phyloP scores from a whole-genome alignment of 2,888 invertebrate genomes.

The Drosophila sordidapex region DNA sequence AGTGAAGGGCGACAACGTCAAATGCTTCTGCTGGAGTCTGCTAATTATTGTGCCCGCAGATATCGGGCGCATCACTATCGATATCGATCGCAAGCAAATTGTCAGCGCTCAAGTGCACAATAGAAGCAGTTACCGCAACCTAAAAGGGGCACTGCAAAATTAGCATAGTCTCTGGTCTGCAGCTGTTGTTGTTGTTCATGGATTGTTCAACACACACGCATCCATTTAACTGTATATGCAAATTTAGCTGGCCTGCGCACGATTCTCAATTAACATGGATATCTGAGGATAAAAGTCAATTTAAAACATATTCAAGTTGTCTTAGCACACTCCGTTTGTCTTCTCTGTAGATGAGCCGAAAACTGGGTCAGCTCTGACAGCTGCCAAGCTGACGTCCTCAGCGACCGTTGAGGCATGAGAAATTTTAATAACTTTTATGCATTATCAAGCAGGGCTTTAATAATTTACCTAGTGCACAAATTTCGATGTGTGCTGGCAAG shows the following conservation, averaged over 20 bases:
- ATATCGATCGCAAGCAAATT: too few relatives aligned
- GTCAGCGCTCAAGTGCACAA: not conserved
- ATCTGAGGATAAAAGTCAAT: conserved; percentile 6
- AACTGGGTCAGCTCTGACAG: conserved; percentile 47
- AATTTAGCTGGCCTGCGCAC: conserved; percentile 18
- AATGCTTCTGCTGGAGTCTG: conserved; percentile 13
- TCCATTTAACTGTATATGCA: not conserved
- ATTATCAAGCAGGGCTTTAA: conserved; percentile 53
- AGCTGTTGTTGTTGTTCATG: conserved; percentile 8
- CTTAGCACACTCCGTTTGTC: conserved; percentile 1
- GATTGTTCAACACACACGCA: not conserved
- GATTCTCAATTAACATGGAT: conserved; percentile 27
- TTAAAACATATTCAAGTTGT: conserved; percentile 20
- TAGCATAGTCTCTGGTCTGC: conserved; percentile 11
- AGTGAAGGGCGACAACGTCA: conserved; percentile 6
- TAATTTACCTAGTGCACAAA: conserved; percentile 57
- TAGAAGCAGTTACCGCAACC: not conserved
- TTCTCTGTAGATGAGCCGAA: conserved; percentile 13
- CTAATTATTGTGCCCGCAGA: conserved; percentile 43
- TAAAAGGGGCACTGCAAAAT: conserved; percentile 14
- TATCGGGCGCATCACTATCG: conserved; percentile 1
- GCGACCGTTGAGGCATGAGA: conserved; percentile 26
- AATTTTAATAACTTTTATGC: conserved; percentile 58
- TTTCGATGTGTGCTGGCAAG: conserved; percentile 33
- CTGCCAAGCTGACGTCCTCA: conserved; percentile 18